Conservation (phyloP, 1,140 invertebrate species). For the Drosophila athabasca region DNA sequence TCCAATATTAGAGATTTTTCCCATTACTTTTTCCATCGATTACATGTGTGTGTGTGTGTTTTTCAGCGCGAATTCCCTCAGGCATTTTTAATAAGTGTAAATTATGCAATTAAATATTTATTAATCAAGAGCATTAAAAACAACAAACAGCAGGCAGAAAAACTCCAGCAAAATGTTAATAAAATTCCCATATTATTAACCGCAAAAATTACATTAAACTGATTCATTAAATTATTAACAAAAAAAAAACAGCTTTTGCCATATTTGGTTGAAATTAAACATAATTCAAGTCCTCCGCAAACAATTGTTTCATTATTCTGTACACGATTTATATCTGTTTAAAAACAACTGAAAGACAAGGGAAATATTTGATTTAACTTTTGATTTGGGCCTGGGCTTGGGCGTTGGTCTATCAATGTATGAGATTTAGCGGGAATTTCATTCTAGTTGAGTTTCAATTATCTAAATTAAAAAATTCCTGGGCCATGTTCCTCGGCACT, state of each 20-base stretch:
- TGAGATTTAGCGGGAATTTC: constrained; percentile 47
- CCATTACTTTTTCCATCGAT: not conserved
- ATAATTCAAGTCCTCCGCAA: too few relatives aligned
- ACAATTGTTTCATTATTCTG: too few relatives aligned
- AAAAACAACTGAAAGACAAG: constrained; percentile 51
- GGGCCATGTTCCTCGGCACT: constrained; percentile 44
- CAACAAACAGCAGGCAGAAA: constrained; percentile 23
- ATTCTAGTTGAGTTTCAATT: constrained; percentile 56
- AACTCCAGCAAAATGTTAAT: constrained; percentile 28
- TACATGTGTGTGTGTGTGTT: too few relatives aligned
- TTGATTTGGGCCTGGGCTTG: not conserved
- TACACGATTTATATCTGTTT: too few relatives aligned
- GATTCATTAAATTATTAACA: constrained; percentile 51
- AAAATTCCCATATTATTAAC: constrained; percentile 28
- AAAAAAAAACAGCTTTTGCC: constrained; percentile 6
- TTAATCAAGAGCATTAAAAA: constrained; percentile 27
- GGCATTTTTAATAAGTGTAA: constrained; percentile 30
- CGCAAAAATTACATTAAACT: constrained; percentile 41
- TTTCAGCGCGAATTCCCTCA: not conserved
- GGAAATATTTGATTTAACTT: constrained; percentile 44
- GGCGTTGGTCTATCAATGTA: constrained; percentile 4
- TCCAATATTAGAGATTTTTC: not conserved
- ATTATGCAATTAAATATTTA: constrained; percentile 70
- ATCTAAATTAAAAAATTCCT: constrained; percentile 81
- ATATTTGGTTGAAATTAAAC: constrained; percentile 28